A percentile compares a stretch with the other conserved stretches of the same genome.
These are phyloP conservation scores for Heliconius ismenius DNA, from an alignment of 2,888 invertebrate species.

Conservation along the genomic window DNA sequence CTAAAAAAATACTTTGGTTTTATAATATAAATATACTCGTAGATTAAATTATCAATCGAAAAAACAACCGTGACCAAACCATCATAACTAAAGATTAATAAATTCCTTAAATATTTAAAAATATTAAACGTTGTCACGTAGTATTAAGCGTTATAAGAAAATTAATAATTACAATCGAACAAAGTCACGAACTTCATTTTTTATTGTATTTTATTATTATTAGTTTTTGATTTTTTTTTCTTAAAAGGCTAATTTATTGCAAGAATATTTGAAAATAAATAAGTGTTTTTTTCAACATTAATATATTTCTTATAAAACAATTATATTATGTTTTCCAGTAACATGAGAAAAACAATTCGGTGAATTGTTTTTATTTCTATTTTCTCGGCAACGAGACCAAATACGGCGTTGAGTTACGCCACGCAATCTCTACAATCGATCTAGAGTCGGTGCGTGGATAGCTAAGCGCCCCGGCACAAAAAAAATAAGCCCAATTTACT, in stretches of 20 bases:
- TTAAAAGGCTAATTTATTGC: neutral
- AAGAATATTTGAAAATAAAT: neutral
- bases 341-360: neutral
- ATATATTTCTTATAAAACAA: too few relatives aligned
- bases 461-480: neutral
- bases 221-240: too few relatives aligned
- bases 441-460: too few relatives aligned
- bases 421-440: too few relatives aligned
- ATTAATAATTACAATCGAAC: neutral
- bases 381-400: too few relatives aligned
- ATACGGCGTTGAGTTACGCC: too few relatives aligned
- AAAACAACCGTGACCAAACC: neutral
- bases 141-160: neutral
- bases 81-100: neutral
- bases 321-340: too few relatives aligned
- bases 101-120: constrained; percentile 7
- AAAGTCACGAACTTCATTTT: neutral
- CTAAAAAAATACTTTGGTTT: neutral
- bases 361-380: neutral
- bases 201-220: neutral
- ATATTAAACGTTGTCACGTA: neutral
- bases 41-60: neutral
- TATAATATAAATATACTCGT: neutral
- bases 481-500: neutral
- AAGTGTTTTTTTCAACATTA: neutral